phyloP scores from a whole-genome alignment of 2,113 vertebrate genomes.

The Thryonomys swinderianus region DNA sequence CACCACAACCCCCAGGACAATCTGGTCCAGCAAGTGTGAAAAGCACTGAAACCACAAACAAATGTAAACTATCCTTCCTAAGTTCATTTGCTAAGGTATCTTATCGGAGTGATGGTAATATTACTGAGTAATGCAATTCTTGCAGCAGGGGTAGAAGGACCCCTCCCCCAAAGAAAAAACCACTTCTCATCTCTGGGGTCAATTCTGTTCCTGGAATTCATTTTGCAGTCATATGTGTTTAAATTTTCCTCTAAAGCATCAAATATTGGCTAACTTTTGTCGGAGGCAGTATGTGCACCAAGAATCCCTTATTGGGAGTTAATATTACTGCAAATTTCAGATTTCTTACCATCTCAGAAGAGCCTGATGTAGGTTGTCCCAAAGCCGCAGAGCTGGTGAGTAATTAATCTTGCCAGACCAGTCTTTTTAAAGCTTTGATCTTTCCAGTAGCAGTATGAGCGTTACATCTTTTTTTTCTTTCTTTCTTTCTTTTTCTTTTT shows the following conservation, averaged over 20 bases:
- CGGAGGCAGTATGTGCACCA: neutral
- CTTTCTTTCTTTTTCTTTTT: no score
- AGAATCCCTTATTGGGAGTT: neutral
- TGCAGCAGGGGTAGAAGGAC: rapidly evolving
- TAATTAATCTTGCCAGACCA: neutral
- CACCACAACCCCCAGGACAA: neutral
- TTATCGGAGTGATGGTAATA: neutral
- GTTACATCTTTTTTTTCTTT: neutral
- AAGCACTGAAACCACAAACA: neutral
- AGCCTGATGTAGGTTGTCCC: rapidly evolving
- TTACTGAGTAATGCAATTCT: neutral
- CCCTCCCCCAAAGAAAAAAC: no score
- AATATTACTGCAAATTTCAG: neutral
- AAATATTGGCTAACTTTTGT: rapidly evolving
- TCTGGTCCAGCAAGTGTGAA: neutral
- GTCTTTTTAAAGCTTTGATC: neutral
- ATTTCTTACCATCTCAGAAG: neutral
- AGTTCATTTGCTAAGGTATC: neutral
- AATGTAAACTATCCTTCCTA: no score
- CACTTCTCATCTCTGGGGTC: rapidly evolving
- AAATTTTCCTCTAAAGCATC: neutral
- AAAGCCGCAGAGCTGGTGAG: neutral
- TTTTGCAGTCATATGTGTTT: rapidly evolving
- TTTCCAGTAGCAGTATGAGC: neutral
- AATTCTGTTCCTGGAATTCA: rapidly evolving